These are phyloP conservation scores for Acanthiza pusilla DNA, from an alignment of 2,797 vertebrate species.

Conservation along the genomic window DNA sequence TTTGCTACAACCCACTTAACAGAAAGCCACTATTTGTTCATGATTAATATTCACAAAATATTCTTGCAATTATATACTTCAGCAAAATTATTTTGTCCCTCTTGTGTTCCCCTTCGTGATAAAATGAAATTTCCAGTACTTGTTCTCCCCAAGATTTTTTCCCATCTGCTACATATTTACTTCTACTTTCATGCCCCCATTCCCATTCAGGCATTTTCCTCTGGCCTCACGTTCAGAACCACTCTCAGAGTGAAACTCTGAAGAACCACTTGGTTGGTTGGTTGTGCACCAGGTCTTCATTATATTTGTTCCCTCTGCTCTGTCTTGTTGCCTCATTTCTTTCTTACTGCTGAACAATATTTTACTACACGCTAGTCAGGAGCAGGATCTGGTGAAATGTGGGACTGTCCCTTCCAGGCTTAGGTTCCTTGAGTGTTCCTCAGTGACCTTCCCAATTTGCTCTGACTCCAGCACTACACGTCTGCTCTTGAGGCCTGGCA, in stretches of 20 bases:
- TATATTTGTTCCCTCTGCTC: background rate
- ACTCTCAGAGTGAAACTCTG: background rate
- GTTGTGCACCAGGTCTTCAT: background rate
- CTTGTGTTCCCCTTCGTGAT: background rate
- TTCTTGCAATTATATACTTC: background rate
- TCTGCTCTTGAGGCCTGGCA: background rate
- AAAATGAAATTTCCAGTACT: background rate
- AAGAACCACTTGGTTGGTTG: accelerated
- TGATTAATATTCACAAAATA: background rate
- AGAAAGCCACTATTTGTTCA: background rate
- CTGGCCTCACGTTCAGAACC: accelerated
- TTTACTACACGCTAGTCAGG: background rate
- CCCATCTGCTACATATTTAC: background rate
- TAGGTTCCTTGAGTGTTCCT: background rate
- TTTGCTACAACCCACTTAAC: background rate
- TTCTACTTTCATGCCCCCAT: background rate
- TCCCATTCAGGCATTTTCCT: background rate
- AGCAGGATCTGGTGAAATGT: background rate
- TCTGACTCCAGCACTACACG: background rate
- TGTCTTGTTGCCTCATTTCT: background rate
- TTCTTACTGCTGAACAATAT: background rate
- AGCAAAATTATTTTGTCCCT: background rate
- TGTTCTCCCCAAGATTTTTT: background rate
- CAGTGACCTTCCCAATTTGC: background rate
- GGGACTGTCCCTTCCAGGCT: background rate